Evolutionary conservation across 1,140 invertebrate genomes (phyloP).

Genomic region (Heliconius congener): DNA sequence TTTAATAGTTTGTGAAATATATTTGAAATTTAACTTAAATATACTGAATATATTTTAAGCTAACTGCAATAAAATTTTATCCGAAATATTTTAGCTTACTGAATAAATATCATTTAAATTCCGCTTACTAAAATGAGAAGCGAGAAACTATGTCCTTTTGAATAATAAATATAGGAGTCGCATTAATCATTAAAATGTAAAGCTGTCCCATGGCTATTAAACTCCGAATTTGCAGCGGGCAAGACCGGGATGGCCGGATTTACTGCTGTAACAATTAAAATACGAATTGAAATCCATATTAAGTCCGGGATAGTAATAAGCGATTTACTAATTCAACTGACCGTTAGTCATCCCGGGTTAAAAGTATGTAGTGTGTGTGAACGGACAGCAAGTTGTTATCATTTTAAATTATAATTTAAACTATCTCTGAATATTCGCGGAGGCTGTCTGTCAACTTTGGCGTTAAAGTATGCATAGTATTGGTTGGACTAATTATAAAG

Average conservation of each 20-base stretch:
- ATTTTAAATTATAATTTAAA: conserved; percentile 66
- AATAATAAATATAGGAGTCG: conserved; percentile 28
- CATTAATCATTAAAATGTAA: conserved; percentile 35
- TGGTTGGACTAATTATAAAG: conserved; percentile 31
- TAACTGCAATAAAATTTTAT: not conserved
- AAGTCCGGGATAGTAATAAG: conserved; percentile 44
- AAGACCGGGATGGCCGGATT: conserved; percentile 12
- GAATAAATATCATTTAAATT: conserved; percentile 2
- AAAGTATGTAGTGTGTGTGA: conserved; percentile 32
- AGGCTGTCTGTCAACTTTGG: conserved; percentile 41
- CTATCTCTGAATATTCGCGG: conserved; percentile 54
- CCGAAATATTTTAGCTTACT: not conserved
- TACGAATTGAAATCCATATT: conserved; percentile 54
- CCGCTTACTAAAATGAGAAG: not conserved
- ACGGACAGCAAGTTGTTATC: conserved; percentile 58
- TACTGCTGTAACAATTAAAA: conserved; percentile 55
- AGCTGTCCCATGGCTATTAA: conserved; percentile 37
- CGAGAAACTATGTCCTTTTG: conserved; percentile 26
- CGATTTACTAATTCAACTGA: conserved; percentile 60
- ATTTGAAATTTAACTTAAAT: not conserved
- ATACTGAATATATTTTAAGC: not conserved
- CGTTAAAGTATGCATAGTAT: conserved; percentile 45
- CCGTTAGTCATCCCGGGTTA: conserved; percentile 54
- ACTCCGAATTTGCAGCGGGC: conserved; percentile 38
- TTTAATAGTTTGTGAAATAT: too few relatives aligned